Base-by-base conservation (phyloP, 1,140 invertebrate species). In the Araneus ventricosus region DNA sequence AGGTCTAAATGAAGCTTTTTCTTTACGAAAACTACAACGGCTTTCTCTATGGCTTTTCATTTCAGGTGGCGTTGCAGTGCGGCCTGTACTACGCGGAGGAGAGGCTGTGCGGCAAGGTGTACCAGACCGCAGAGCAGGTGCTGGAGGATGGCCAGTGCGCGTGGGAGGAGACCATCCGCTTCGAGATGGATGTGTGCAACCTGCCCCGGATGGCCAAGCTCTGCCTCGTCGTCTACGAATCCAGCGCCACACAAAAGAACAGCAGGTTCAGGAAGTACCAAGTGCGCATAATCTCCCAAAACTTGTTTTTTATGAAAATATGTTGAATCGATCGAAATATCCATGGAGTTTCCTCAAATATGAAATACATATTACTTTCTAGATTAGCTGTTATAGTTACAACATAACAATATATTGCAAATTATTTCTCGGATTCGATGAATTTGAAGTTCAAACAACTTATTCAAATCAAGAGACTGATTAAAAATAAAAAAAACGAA, bases 61-160 rank as follows among this genome's bases (percentile, higher is more conserved):
- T 63, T 0, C 94, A 98, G 97, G 97, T 98, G 80, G 97, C 97
- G 87, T 96, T 98, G 27, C 97, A 98, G 96, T 97, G 97, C 22
- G 98, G 98, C 88, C 96, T 99, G 41, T 98, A 98, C 95, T 97
- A 98, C 95, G 98, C 98, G 7, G 98, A 98, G 10, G 98, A 98
- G 95, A 96, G 97, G 0, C 95, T 98, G 4, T 98, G 98, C 95
- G 97, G 98, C 94, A 96, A 96, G 3, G 94, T 95, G 82, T 96
- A 97, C 92, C 98, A 97, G 94, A 97, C 97, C 27, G 95, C 95
- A 94, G 96, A 97, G 94, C 96, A 95, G 82, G 93, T 94, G 45
- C 95, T 96, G 27, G 96, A 96, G 7, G 97, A 97, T 8, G 97
- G 97, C 93, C 14, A 97, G 93, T 97, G 97, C 52, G 95, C 96